Evolutionary conservation across 2,888 invertebrate genomes (phyloP).

Genomic region (Drosophila putrida): DNA sequence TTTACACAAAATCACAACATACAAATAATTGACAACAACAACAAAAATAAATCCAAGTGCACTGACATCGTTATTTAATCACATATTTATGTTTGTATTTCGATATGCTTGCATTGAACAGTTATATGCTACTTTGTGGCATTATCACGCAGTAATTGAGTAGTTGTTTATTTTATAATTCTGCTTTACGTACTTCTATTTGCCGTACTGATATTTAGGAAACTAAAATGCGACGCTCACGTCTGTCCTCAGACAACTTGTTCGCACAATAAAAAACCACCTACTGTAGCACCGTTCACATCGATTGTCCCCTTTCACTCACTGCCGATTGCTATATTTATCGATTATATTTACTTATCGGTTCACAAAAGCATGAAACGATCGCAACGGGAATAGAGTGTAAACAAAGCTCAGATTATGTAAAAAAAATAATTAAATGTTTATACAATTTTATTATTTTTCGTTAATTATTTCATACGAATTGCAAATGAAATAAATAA

Average conservation of each 20-base stretch:
- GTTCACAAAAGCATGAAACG: background rate
- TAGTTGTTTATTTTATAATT: constrained; percentile 45
- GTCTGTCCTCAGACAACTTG: constrained; percentile 73
- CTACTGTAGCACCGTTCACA: constrained; percentile 5
- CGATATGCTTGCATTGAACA: constrained; percentile 1
- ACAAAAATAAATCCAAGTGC: constrained; percentile 8
- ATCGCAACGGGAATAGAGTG: background rate
- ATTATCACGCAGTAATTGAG: constrained; percentile 25
- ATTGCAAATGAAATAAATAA: constrained; percentile 16
- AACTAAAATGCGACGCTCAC: constrained; percentile 52
- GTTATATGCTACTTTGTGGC: constrained; percentile 29
- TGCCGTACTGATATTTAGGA: constrained; percentile 31
- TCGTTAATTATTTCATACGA: background rate
- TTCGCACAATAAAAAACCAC: constrained; percentile 59
- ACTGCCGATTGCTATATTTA: constrained; percentile 27
- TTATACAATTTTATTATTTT: background rate
- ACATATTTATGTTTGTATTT: constrained; percentile 28
- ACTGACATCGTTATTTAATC: constrained; percentile 52
- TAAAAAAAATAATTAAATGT: background rate
- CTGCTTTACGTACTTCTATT: constrained; percentile 56
- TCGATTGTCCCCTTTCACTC: constrained; percentile 28
- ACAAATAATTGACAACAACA: constrained; percentile 14
- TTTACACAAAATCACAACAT: constrained; percentile 21
- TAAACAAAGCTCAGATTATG: background rate
- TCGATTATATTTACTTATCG: constrained; percentile 36